These are phyloP conservation scores for Pristiophorus japonicus DNA, from an alignment of 2,113 vertebrate genomes.

Conservation along the genomic window DNA sequence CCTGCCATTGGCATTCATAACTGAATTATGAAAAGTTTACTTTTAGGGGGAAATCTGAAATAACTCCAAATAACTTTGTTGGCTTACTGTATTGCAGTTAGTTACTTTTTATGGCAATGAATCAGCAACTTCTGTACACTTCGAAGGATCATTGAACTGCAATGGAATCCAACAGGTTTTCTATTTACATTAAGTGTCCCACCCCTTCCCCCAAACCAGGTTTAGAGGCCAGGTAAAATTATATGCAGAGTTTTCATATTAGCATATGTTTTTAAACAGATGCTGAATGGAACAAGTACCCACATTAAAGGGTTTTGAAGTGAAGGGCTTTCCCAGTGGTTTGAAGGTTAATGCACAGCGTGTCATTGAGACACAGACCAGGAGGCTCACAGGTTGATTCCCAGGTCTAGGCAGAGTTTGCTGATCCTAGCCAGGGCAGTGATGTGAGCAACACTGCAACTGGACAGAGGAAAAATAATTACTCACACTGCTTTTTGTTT, in stretches of 20 bases:
- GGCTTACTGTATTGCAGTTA: not conserved
- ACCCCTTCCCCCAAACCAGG: not conserved
- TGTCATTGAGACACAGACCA: not conserved
- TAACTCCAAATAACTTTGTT: not conserved
- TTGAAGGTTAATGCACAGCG: not conserved
- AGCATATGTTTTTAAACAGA: not conserved
- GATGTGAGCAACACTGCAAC: not conserved
- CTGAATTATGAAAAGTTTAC: not conserved
- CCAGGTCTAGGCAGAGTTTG: not conserved
- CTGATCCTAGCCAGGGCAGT: not conserved
- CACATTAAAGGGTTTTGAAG: no score
- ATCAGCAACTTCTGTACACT: not conserved
- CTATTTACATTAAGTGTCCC: not conserved
- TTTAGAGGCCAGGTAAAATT: not conserved
- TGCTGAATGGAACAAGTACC: no score
- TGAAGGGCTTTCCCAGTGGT: not conserved
- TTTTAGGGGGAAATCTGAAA: not conserved
- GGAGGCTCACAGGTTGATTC: not conserved
- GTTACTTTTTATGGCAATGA: not conserved
- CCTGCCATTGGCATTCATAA: not conserved
- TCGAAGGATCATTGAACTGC: not conserved
- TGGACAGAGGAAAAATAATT: not conserved
- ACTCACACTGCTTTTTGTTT: not conserved
- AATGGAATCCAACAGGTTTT: not conserved
- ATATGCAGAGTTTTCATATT: not conserved